A percentile compares a stretch with the other conserved stretches of the same genome.
Evolutionary conservation across 2,113 vertebrate species (phyloP).

Genomic region (Mola mola): DNA sequence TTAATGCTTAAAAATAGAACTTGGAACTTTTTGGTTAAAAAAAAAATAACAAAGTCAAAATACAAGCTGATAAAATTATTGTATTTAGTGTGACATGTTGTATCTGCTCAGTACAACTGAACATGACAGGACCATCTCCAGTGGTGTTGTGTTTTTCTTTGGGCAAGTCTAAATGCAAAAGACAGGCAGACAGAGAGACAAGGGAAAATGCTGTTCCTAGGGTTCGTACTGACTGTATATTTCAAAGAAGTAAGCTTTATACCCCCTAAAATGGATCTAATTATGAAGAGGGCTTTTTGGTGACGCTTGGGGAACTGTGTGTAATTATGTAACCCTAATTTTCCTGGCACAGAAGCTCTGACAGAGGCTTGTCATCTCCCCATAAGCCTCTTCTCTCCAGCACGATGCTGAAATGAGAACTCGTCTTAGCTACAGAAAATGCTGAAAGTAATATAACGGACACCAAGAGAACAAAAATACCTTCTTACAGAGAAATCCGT

Average conservation of each 20-base stretch:
- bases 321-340: conserved; percentile 81
- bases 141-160: conserved; percentile 56
- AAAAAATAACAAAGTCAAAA: too few species aligned
- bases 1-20: too few species aligned
- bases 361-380: conserved; percentile 74
- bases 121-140: too few species aligned
- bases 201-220: conserved; percentile 48
- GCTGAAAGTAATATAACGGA: conserved; percentile 71
- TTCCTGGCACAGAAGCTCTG: conserved; percentile 66
- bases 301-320: conserved; percentile 66
- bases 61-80: too few species aligned
- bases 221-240: conserved; percentile 49
- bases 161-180: conserved; percentile 62
- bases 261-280: conserved; percentile 76
- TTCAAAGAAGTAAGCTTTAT: conserved; percentile 69
- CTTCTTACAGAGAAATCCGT: conserved; percentile 63
- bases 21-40: too few species aligned
- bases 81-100: conserved; percentile 50
- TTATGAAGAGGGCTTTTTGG: conserved; percentile 72
- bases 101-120: too few species aligned
- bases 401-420: conserved; percentile 74
- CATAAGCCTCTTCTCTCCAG: conserved; percentile 71
- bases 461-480: conserved; percentile 64
- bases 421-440: conserved; percentile 65
- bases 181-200: conserved; percentile 43